Evolutionary conservation across 2,797 vertebrate species (phyloP), one percentile per base, ranked within the genome.

Genomic region (Danio aesculapii): DNA sequence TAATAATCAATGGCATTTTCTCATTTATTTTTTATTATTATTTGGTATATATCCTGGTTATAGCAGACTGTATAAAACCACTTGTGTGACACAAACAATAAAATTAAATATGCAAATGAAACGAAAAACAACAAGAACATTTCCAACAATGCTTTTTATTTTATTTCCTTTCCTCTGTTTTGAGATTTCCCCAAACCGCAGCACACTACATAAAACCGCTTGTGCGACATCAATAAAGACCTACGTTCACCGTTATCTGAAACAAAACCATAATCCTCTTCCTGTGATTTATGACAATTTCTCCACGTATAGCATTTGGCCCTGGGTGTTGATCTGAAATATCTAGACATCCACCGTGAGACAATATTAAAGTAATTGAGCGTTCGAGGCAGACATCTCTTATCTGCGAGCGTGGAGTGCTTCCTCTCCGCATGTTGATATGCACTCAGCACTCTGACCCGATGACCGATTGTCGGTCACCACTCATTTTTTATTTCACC

Each of bases 381-480:
- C 49, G 62, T 83, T 66, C 74, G 75, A 49, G 46, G 47, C 77
- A 71, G 73, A 49, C 61, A 11, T 53, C 43, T 66, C 81, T 84
- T 86, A 80, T 84, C 76, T 61, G 72, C 46, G 55, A 55, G 43
- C 17, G 59, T 69, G 64, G 67, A 82, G 82, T 69, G 89, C 91
- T 93, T 92, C 92, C 91, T 93, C 89, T 88, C 89, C 84, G 82
- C 55, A 90, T 84, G 91, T 92, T 93, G 92, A 93, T 92, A 92
- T 92, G 89, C 85, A 21, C 88, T 91, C 92, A 93, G 91, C 90
- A 92, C 84, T 71, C 79, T 91, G 91, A 93, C 93, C 93, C 75
- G 59, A 81, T 82, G 89, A 88, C 91, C 90, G 87, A 82, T 84
- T 88, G 87, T 87, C 89, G 84, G 86, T 81, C 85, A 83, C 80